These are phyloP conservation scores for Notodonta dromedarius DNA, from an alignment of 2,888 invertebrate species.

Conservation along the genomic window DNA sequence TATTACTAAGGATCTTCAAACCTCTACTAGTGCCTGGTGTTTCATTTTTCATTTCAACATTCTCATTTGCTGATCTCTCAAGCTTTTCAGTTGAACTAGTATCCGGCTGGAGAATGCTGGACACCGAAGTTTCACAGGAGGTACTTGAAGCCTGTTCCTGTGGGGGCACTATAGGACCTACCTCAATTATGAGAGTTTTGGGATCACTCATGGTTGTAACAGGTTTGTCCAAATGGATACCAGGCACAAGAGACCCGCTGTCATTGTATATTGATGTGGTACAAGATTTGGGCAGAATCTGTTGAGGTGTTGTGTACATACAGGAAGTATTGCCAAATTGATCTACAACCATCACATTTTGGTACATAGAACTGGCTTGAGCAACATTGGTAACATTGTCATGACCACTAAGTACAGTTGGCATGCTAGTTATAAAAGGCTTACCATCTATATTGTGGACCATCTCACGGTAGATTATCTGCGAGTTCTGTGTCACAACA, in stretches of 20 bases:
- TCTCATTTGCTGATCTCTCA: constrained; percentile 38
- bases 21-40: constrained; percentile 63
- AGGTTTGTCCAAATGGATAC: constrained; percentile 50
- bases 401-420: constrained; percentile 60
- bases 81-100: constrained; percentile 34
- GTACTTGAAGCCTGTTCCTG: constrained; percentile 30
- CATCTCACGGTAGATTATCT: constrained; percentile 79
- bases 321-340: constrained; percentile 76
- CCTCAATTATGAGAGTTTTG: constrained; percentile 76
- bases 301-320: constrained; percentile 70
- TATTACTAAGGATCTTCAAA: constrained; percentile 80
- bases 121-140: constrained; percentile 14
- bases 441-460: constrained; percentile 76
- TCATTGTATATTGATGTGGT: constrained; percentile 57
- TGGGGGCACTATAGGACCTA: constrained; percentile 62
- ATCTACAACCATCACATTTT: constrained; percentile 79
- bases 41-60: constrained; percentile 53
- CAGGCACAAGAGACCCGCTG: constrained; percentile 41
- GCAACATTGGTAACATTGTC: constrained; percentile 69
- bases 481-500: constrained; percentile 77
- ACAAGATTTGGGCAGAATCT: constrained; percentile 60
- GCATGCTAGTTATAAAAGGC: constrained; percentile 70
- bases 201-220: constrained; percentile 53
- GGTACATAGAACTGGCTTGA: constrained; percentile 73
- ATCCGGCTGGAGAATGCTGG: constrained; percentile 13